Evolutionary conservation across 2,888 invertebrate species (phyloP).

Genomic region (Aphrophora alni): DNA sequence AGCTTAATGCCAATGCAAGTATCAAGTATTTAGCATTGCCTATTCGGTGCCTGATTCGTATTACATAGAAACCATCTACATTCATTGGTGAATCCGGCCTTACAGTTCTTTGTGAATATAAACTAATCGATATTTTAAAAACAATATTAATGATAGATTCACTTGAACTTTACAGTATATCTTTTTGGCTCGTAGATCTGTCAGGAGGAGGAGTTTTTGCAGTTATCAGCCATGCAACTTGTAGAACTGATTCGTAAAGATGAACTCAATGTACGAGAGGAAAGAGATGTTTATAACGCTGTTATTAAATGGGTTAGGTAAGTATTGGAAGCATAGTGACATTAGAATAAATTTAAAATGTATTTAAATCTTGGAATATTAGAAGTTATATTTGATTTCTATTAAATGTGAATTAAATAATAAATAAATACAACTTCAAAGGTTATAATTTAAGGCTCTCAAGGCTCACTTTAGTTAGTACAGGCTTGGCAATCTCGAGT

Average conservation of each 20-base stretch:
- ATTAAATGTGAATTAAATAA: background rate
- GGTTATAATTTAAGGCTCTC: too few relatives aligned
- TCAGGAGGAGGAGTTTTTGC: constrained; percentile 91
- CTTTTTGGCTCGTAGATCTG: constrained; percentile 68
- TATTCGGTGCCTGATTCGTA: too few relatives aligned
- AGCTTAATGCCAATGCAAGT: too few relatives aligned
- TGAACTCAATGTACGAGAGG: constrained; percentile 90
- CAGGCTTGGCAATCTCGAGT: too few relatives aligned
- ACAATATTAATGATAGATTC: background rate
- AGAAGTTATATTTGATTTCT: too few relatives aligned
- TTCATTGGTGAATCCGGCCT: too few relatives aligned
- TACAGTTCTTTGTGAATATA: background rate
- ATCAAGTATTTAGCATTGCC: too few relatives aligned
- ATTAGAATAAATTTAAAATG: too few relatives aligned
- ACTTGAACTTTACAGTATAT: background rate
- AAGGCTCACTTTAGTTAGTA: too few relatives aligned
- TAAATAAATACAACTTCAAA: too few relatives aligned
- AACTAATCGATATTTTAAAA: background rate
- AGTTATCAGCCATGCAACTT: constrained; percentile 79
- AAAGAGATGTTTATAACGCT: constrained; percentile 90
- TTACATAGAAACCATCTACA: too few relatives aligned
- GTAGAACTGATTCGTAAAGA: constrained; percentile 86
- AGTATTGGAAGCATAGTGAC: background rate
- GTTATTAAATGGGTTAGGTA: constrained; percentile 83
- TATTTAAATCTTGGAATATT: too few relatives aligned